Conservation (phyloP, 2,888 invertebrate genomes). For the Noctua pronuba region DNA sequence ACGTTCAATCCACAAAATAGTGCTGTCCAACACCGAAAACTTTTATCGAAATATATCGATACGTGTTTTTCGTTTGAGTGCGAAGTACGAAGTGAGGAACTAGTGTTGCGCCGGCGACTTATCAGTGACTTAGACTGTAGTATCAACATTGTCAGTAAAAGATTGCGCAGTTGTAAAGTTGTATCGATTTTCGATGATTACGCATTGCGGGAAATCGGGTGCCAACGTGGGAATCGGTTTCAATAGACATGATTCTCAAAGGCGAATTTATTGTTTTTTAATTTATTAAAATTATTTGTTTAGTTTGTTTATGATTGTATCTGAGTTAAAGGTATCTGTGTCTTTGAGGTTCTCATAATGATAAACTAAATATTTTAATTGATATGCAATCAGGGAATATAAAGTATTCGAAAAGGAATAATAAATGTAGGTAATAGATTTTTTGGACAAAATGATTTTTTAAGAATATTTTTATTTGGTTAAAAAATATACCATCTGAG, state of each 20-base stretch:
- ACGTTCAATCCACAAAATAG: constrained; percentile 61
- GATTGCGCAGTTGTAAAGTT: constrained; percentile 58
- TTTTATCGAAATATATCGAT: constrained; percentile 56
- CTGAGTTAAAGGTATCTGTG: not conserved
- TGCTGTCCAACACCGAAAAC: constrained; percentile 52
- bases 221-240: constrained; percentile 57
- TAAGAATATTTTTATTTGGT: not conserved
- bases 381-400: not conserved
- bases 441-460: not conserved
- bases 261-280: constrained; percentile 6
- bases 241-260: not conserved
- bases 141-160: constrained; percentile 64
- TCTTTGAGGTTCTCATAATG: not conserved
- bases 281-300: not conserved
- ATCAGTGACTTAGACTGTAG: constrained; percentile 61
- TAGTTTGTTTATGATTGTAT: not conserved
- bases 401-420: not conserved
- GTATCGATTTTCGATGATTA: constrained; percentile 75
- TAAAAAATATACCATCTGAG: not conserved
- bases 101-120: constrained; percentile 67
- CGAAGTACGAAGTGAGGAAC: constrained; percentile 67
- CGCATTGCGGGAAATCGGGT: constrained; percentile 59
- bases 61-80: constrained; percentile 63
- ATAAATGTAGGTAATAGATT: not conserved
- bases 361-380: not conserved